These are phyloP conservation scores for Amia ocellicauda DNA, from an alignment of 2,113 vertebrate species.

Conservation along the genomic window DNA sequence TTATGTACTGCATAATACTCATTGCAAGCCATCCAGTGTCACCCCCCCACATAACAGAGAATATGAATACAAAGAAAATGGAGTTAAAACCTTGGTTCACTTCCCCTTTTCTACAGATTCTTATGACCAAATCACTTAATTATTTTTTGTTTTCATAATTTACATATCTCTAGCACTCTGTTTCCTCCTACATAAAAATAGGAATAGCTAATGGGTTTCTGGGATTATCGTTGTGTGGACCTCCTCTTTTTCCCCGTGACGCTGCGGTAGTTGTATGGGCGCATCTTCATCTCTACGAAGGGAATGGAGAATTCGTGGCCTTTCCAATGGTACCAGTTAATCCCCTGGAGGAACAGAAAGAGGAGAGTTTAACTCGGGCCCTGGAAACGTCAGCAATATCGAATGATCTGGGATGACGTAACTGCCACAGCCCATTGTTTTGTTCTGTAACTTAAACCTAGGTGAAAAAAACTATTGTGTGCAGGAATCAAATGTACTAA, in stretches of 20 bases:
- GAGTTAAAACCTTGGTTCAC: slow-evolving; percentile 34
- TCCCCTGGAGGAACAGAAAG: slow-evolving; percentile 68
- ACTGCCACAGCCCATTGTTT: too few species aligned
- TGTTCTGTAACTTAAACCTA: too few species aligned
- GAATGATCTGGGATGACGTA: not conserved
- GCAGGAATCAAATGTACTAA: too few species aligned
- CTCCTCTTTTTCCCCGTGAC: slow-evolving; percentile 79
- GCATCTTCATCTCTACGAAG: slow-evolving; percentile 97
- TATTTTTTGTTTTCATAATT: slow-evolving; percentile 46
- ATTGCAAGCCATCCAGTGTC: slow-evolving; percentile 12
- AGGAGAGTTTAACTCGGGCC: too few species aligned
- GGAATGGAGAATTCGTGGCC: slow-evolving; percentile 97
- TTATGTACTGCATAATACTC: slow-evolving; percentile 2
- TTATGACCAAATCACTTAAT: not conserved
- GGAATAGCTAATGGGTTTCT: slow-evolving; percentile 21
- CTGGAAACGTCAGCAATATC: slow-evolving; percentile 9
- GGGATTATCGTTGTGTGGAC: slow-evolving; percentile 72
- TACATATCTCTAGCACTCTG: slow-evolving; percentile 50
- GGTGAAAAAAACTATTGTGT: too few species aligned
- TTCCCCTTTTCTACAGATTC: slow-evolving; percentile 25
- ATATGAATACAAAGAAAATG: slow-evolving; percentile 13
- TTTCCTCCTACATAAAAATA: slow-evolving; percentile 34
- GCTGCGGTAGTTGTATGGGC: slow-evolving; percentile 84
- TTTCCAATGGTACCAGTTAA: slow-evolving; percentile 99
- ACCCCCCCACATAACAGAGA: slow-evolving; percentile 2